A percentile compares a stretch with the other conserved stretches of the same genome.
Evolutionary conservation across 2,113 vertebrate species (phyloP).

Genomic region (Cheilinus undulatus): DNA sequence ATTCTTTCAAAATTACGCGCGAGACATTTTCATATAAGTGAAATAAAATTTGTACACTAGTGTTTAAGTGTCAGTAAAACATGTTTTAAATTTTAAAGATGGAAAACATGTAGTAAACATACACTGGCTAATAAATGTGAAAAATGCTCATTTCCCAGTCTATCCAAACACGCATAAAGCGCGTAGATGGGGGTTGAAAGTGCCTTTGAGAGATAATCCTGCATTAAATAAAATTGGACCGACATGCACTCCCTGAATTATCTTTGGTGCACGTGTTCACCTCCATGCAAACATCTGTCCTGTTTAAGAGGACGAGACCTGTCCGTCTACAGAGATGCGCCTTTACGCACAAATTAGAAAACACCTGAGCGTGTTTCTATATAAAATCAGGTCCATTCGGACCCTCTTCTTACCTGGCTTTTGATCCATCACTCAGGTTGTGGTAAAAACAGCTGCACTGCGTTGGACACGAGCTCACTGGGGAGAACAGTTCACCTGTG

Average conservation of each 20-base stretch:
- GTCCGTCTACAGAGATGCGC: constrained; percentile 1
- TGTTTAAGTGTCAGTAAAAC: neutral
- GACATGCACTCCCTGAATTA: constrained; percentile 72
- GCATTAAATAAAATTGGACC: constrained; percentile 80
- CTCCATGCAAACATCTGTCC: constrained; percentile 56
- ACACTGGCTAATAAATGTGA: constrained; percentile 9
- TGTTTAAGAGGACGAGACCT: constrained; percentile 3
- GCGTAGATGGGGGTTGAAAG: constrained; percentile 72
- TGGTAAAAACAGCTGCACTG: constrained; percentile 96
- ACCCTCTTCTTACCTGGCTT: constrained; percentile 87
- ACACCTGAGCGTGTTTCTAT: neutral
- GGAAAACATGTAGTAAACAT: neutral
- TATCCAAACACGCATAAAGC: constrained; percentile 64
- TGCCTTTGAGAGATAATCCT: constrained; percentile 86
- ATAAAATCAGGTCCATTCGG: neutral
- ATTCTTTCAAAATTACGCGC: neutral
- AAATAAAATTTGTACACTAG: neutral
- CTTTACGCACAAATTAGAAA: constrained; percentile 16
- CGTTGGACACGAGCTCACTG: constrained; percentile 86
- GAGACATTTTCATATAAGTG: too few species aligned
- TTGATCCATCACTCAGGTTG: constrained; percentile 89
- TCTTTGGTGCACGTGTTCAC: constrained; percentile 59
- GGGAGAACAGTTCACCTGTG: constrained; percentile 78
- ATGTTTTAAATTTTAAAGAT: neutral
- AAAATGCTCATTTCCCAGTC: neutral